phyloP scores from a whole-genome alignment of 2,113 vertebrate species.

The Lutjanus erythropterus region DNA sequence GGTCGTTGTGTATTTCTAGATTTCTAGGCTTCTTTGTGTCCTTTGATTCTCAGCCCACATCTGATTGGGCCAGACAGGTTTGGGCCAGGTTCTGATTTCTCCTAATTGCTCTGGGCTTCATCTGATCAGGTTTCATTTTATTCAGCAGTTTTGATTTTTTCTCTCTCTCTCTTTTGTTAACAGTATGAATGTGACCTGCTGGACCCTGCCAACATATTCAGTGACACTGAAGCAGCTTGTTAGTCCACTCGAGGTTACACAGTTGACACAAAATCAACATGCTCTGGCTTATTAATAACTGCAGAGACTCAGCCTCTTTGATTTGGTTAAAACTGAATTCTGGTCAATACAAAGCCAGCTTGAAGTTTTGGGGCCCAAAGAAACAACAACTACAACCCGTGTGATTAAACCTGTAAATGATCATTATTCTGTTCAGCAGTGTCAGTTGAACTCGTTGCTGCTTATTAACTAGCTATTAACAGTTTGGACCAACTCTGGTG shows the following conservation, averaged over 20 bases:
- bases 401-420: background rate
- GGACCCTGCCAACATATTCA: background rate
- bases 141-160: background rate
- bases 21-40: background rate
- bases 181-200: slow-evolving; percentile 6
- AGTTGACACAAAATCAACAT: slow-evolving; percentile 17
- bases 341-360: too few species aligned
- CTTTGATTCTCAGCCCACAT: slow-evolving; percentile 11
- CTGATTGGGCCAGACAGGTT: slow-evolving; percentile 11
- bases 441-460: too few species aligned
- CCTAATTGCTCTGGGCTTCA: slow-evolving; percentile 3
- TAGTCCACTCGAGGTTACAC: background rate
- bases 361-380: background rate
- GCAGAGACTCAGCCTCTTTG: background rate
- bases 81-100: background rate
- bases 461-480: too few species aligned
- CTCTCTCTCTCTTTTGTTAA: background rate
- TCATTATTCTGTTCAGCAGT: background rate
- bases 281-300: background rate
- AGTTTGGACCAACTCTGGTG: too few species aligned
- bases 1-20: background rate
- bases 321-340: background rate
- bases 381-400: background rate
- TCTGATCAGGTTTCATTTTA: slow-evolving; percentile 13
- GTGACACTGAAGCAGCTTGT: slow-evolving; percentile 5